These are phyloP conservation scores for Fringilla coelebs DNA, from an alignment of 2,797 vertebrate species.

Conservation along the genomic window DNA sequence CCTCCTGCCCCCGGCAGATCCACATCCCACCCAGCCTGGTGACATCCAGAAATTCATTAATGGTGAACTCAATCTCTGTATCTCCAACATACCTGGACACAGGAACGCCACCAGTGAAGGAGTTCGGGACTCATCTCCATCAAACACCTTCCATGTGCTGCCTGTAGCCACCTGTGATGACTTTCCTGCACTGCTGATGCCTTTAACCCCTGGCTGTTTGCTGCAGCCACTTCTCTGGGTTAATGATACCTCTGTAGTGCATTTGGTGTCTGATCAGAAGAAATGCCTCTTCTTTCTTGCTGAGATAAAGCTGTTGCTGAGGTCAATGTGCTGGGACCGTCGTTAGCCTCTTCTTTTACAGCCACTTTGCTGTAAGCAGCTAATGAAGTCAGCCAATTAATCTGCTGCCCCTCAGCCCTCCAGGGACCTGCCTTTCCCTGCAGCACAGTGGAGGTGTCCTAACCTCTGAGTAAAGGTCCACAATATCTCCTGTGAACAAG, in stretches of 20 bases:
- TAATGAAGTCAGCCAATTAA: background rate
- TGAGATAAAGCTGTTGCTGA: background rate
- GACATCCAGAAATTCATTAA: too few species aligned
- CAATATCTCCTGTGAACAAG: background rate
- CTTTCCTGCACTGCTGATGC: background rate
- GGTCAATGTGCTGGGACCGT: background rate
- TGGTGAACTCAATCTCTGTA: fast-evolving
- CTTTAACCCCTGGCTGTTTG: background rate
- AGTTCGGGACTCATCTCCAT: background rate
- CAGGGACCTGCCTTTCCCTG: background rate
- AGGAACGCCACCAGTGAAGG: background rate
- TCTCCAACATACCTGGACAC: background rate
- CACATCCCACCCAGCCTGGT: background rate
- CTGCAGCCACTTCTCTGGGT: background rate
- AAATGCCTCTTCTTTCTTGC: background rate
- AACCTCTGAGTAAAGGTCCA: background rate
- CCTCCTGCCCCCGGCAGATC: background rate
- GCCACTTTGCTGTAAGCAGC: background rate
- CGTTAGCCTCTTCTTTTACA: background rate
- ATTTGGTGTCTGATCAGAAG: background rate
- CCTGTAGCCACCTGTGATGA: background rate
- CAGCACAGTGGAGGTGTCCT: background rate
- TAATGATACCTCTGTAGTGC: background rate
- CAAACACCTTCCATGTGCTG: background rate
- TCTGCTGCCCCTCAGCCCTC: background rate